Percentiles rank a stretch among this genome's conserved stretches.
phyloP scores from a whole-genome alignment of 2,797 vertebrate genomes.

The Adelosebastes latens region DNA sequence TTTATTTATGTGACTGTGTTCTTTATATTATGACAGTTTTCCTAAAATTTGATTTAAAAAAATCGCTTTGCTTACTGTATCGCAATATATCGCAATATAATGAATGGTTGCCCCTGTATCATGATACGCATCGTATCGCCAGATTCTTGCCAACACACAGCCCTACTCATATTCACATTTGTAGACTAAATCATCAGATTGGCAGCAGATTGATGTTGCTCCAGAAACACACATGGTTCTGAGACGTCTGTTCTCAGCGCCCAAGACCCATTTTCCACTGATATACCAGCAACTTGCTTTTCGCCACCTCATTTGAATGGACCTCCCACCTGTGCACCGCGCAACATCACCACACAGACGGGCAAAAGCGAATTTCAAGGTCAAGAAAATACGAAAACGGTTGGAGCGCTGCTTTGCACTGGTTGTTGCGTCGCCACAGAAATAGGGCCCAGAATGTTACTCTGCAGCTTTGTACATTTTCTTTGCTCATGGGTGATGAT shows the following conservation, averaged over 20 bases:
- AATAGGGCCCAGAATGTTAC: not conserved
- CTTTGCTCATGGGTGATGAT: not conserved
- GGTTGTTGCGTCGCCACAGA: not conserved
- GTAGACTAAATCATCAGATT: not conserved
- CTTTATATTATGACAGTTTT: no score
- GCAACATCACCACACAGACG: not conserved
- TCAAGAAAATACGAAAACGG: not conserved
- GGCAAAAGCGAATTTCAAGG: not conserved
- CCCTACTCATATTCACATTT: not conserved
- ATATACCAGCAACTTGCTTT: not conserved
- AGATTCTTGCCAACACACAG: no score
- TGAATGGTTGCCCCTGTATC: no score
- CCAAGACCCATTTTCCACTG: not conserved
- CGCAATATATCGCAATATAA: no score
- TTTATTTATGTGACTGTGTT: no score
- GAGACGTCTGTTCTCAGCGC: not conserved
- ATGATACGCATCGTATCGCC: no score
- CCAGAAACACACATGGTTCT: no score
- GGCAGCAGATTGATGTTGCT: not conserved
- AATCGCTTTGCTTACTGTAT: no score
- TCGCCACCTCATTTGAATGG: not conserved
- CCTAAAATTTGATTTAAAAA: no score
- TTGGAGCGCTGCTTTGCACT: not conserved
- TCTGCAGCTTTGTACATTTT: not conserved
- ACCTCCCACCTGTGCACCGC: not conserved